Evolutionary conservation across 1,140 invertebrate species (phyloP), one percentile per base, ranked within the genome.

Genomic region (Lordiphosa clarofinis): DNA sequence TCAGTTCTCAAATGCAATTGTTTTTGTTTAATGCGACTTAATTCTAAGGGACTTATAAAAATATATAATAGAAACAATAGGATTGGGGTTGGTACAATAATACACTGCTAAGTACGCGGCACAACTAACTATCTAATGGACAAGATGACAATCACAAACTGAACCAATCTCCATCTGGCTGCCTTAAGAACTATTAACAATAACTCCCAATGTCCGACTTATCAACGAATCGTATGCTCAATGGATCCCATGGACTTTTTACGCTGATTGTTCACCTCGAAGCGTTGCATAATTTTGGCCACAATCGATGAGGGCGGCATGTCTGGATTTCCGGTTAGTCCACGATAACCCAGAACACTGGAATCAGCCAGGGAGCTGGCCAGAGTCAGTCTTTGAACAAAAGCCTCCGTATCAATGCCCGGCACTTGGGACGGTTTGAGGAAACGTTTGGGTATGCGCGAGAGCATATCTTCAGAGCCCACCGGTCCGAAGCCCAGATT

Each of bases 301-400:
- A 88, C 87, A 60, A 88, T 88, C 31, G 69, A 66, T 10, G 87
- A 88, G 13, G 87, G 87, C 19, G 87, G 87, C 57, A 84, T 71
- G 48, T 88, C 87, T 0, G 87, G 86, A 47, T 88, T 88, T 7
- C 92, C 92, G 56, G 91, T 91, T 3, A 93, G 81, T 3, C 92
- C 92, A 49, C 92, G 89, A 71, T 93, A 93, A 24, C 92, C 92
- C 46, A 92, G 82, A 2, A 92, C 92, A n/a, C 92, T 91, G 0
- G 92, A 91, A 62, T 93, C 92, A 44, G 92, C 90, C 19, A 91
- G 90, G 37, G 92, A 90, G 37, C 87, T 91, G 8, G 91, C 89
- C 60, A 92, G 87, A 69, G 93, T 92, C 48, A 93, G 91, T 36
- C 92, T 90, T 50, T 90, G 90, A 6, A 93, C 74, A 55, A 93